These are phyloP conservation scores for Porites lutea DNA, from an alignment of 64 coral and sea anemone genomes.

Conservation along the genomic window DNA sequence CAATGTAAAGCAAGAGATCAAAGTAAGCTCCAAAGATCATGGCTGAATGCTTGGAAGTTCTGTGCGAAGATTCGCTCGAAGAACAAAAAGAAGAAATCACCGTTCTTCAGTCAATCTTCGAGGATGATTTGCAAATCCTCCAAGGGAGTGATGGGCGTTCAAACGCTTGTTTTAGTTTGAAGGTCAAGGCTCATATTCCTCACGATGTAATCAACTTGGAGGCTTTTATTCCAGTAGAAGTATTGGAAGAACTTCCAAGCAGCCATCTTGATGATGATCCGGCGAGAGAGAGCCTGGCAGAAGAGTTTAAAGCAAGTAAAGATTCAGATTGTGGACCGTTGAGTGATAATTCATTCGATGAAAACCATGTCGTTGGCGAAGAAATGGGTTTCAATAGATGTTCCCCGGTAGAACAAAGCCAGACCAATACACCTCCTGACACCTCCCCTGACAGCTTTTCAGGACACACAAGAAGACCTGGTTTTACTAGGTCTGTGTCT, in stretches of 20 bases:
- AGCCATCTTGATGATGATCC: background rate
- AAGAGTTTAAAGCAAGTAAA: no score
- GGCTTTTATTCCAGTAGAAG: conserved; percentile 72
- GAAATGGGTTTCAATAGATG: background rate
- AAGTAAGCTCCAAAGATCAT: background rate
- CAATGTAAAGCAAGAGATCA: background rate
- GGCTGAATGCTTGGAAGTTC: conserved; percentile 62
- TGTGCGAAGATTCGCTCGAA: conserved; percentile 11
- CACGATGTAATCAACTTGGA: conserved; percentile 66
- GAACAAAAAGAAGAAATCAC: conserved; percentile 88
- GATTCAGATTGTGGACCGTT: background rate
- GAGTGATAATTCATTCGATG: background rate
- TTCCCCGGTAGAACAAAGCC: background rate
- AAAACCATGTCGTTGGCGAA: background rate
- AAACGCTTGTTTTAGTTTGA: conserved; percentile 76
- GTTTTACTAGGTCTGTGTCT: conserved; percentile 39
- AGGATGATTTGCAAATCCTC: conserved; percentile 58
- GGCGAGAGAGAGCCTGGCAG: background rate
- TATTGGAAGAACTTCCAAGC: background rate
- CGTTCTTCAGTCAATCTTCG: conserved; percentile 81
- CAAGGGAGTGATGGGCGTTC: conserved; percentile 2
- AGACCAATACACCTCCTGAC: background rate
- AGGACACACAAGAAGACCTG: conserved; percentile 38
- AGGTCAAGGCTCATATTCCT: conserved; percentile 57
- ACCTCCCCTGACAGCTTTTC: background rate